Conservation (phyloP, 2,888 invertebrate species). For the Pammene fasciana region DNA sequence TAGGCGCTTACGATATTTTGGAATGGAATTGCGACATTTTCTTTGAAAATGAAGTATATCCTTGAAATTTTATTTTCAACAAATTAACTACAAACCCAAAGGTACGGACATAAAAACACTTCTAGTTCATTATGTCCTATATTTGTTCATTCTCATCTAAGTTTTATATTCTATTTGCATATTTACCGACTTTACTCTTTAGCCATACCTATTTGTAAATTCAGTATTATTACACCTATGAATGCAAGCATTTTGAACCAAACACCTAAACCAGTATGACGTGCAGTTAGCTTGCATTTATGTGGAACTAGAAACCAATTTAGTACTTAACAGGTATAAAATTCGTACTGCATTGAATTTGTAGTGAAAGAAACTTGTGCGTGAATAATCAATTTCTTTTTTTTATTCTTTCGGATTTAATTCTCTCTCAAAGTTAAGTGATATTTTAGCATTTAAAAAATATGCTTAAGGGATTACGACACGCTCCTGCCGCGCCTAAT, state of each 20-base stretch:
- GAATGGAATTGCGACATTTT: no score
- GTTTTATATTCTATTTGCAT: not conserved
- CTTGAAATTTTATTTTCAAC: no score
- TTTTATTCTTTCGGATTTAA: not conserved
- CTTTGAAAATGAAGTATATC: no score
- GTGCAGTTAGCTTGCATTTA: slow-evolving; percentile 51
- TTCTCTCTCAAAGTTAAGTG: no score
- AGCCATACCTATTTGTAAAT: slow-evolving; percentile 21
- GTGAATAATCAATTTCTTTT: not conserved
- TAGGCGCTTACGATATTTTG: no score
- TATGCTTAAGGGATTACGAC: slow-evolving; percentile 31
- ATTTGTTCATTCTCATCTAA: not conserved
- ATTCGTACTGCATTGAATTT: not conserved
- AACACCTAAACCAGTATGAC: slow-evolving; percentile 66
- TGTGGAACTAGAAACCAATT: slow-evolving; percentile 11
- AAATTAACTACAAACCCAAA: no score
- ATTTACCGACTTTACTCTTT: not conserved
- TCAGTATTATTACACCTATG: slow-evolving; percentile 47
- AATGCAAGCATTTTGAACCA: slow-evolving; percentile 69
- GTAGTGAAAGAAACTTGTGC: not conserved
- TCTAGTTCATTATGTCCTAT: no score
- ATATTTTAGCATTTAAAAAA: not conserved
- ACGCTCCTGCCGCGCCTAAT: slow-evolving; percentile 12
- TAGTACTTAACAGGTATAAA: not conserved
- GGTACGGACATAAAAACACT: no score